phyloP scores from a whole-genome alignment of 2,113 vertebrate species.

The Addax nasomaculatus region DNA sequence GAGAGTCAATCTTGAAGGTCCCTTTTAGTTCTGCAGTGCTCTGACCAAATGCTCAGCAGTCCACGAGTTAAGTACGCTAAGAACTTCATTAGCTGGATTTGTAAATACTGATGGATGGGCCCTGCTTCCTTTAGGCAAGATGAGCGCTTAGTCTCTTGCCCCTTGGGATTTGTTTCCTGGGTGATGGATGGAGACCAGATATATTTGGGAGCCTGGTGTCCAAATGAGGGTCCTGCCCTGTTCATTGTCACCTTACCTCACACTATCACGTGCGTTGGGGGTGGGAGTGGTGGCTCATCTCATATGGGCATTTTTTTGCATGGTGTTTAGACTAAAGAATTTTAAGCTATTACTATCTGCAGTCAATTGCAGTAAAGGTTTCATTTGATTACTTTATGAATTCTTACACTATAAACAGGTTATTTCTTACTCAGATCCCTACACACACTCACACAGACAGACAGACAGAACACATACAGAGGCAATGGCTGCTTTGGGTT shows the following conservation, averaged over 20 bases:
- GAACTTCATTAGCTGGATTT: constrained; percentile 1
- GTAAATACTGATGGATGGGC: not conserved
- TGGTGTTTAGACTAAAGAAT: constrained; percentile 31
- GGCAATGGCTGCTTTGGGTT: not conserved
- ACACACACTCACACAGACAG: not conserved
- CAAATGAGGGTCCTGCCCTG: not conserved
- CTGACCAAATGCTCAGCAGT: not conserved
- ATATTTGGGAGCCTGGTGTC: not conserved
- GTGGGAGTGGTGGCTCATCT: accelerated
- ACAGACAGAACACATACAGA: not conserved
- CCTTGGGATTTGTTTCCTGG: constrained; percentile 14
- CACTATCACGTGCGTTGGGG: accelerated
- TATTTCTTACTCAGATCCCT: not conserved
- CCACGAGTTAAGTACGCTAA: constrained; percentile 9
- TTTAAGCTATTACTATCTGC: constrained; percentile 30
- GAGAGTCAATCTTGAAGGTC: not conserved
- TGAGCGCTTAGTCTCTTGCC: constrained; percentile 49
- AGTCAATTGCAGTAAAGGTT: not conserved
- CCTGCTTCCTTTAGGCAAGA: not conserved
- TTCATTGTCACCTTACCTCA: not conserved
- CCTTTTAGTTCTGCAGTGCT: not conserved
- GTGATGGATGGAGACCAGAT: constrained; percentile 4
- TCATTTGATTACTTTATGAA: not conserved
- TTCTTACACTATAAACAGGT: not conserved
- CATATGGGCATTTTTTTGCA: not conserved